Evolutionary conservation across 2,888 invertebrate genomes (phyloP), one percentile per base, ranked within the genome.

Genomic region (Nebria salina): DNA sequence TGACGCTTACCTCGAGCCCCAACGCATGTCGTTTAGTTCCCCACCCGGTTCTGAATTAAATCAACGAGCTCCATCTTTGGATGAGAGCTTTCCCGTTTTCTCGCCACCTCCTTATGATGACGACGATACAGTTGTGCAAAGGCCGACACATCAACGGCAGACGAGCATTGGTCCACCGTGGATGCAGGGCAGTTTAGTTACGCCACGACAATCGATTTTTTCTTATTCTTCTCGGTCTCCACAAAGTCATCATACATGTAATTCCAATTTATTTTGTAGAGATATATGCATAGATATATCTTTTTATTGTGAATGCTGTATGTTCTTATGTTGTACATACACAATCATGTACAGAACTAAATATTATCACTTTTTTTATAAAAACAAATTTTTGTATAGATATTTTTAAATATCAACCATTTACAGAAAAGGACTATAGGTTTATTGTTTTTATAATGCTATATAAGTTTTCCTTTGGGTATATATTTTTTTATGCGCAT

Each of bases 201-300:
- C 92, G 72, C 93, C 93, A 75, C 91, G 95, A 83, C 94, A 94
- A 85, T 96, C 96, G 82, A 90, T 95, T 87, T 91, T 95, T 87
- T 94, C 95, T 84, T 93, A 93, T 86, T 93, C 94, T 84, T 95
- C 95, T 83, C 92, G 94, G 86, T 94, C 94, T 84, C 92, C 93
- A 81, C 90, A 91, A 86, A 96, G 96, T 85, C 97, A 97, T 91
- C 97, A 97, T 89, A 96, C 96, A 92, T 97, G 97, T 97, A 97
- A 94, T 88, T 89, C 80, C n/a, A 68, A 82, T 82, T 82, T 41
- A 72, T 72, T 11, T 43, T 78, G 65, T 77, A 77, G 11, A 70
- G 42, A 73, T 64, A 73, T 75, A 75, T 81, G 20, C 42, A 20
- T 75, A 81, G 75, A 75, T 75, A 65, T 73, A 74, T 74, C 73